Conservation (phyloP, 2,888 invertebrate species). For the Polyploca ridens region DNA sequence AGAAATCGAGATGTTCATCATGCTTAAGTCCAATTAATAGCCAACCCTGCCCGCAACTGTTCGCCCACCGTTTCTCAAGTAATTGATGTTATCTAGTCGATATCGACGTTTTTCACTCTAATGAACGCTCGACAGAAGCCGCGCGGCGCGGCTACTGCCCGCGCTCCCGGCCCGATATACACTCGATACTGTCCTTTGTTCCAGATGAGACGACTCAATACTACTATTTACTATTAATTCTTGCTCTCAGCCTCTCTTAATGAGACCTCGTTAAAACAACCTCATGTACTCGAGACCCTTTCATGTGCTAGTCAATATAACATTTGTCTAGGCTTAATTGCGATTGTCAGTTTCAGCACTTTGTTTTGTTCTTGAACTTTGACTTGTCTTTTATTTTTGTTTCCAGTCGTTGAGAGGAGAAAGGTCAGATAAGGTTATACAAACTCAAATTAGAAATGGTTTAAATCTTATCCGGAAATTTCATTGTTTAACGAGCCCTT, state of each 20-base stretch:
- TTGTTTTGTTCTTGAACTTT: not conserved
- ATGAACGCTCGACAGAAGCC: constrained; percentile 20
- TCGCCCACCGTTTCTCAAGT: constrained; percentile 26
- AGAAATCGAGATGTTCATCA: not conserved
- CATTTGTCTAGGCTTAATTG: not conserved
- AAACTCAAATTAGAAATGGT: not conserved
- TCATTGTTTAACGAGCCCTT: not conserved
- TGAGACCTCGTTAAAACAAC: not conserved
- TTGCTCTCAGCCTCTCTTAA: not conserved
- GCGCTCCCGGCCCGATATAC: constrained; percentile 21
- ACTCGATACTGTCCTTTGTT: constrained; percentile 19
- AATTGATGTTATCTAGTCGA: constrained; percentile 51
- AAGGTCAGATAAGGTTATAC: not conserved
- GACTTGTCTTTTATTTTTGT: not conserved
- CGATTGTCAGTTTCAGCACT: not conserved
- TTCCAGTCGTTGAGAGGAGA: not conserved
- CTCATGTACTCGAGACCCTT: not conserved
- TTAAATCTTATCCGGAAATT: not conserved
- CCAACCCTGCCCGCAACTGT: constrained; percentile 5
- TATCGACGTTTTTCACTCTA: constrained; percentile 45
- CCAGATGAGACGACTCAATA: not conserved
- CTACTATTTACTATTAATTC: not conserved
- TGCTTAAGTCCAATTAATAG: not conserved
- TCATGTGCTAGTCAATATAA: not conserved
- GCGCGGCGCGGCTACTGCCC: constrained; percentile 14